Evolutionary conservation across 2,797 vertebrate genomes (phyloP), one percentile per base, ranked within the genome.

Genomic region (Pipistrellus nathusii): DNA sequence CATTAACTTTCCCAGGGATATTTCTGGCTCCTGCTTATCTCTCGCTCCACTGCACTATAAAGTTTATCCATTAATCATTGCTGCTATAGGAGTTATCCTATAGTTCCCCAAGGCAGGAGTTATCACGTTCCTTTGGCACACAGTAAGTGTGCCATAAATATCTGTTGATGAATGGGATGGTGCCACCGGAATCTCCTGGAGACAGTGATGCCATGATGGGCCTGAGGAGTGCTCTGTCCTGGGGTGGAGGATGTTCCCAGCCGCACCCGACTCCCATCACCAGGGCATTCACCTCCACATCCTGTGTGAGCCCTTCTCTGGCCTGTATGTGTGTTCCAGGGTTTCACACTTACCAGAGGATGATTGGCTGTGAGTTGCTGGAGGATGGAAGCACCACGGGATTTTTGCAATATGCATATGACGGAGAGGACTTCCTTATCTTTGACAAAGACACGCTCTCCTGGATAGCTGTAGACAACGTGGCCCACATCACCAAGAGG

Each of bases 271-370:
- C 23, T 93, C 64, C 30, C 15, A 11, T 59, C 51, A 6, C n/a
- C 46, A 1, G 11, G 68, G 46, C 25, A 10, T 44, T 14, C 11
- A 17, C 9, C 20, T 85, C n/a, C 11, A 5, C 13, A 4, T 76
- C 73, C 44, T 48, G 10, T 25, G 17, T 35, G 62, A 53, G 25
- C n/a, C 38, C 10, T 21, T n/a, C 23, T 41, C 6, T 48, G 53
- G 78, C 15, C 78, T 35, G 3, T 21, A 2, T 46, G 64, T 90
- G 14, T 91, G 23, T 92, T 77, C 27, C 84, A 96, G 95, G 87
- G 35, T 32, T 69, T 93, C 96, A 95, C 76, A 95, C 90, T 46
- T 96, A 90, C 32, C 95, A 96, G 93, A 94, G 92, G 66, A 96
- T 94, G 95, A 94, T 84, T 2, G 95, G 94, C 92, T 94, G 88